phyloP scores from a whole-genome alignment of 2,888 invertebrate genomes.

The Conomelus anceps region DNA sequence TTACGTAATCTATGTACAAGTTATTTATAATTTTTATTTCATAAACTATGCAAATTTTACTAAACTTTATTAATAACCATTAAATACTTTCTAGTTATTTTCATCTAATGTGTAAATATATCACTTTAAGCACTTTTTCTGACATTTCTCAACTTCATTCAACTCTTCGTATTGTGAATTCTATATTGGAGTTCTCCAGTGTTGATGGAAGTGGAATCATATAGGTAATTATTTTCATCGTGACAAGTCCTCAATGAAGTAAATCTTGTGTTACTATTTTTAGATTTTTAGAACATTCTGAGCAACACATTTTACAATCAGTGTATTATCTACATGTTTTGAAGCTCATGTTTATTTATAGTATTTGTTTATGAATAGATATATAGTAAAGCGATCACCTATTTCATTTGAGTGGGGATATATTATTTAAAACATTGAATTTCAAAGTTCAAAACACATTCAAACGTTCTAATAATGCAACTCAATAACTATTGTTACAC shows the following conservation, averaged over 20 bases:
- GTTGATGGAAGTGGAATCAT: background rate
- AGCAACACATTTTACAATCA: background rate
- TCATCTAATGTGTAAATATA: conserved; percentile 26
- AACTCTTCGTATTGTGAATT: conserved; percentile 25
- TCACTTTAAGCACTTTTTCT: conserved; percentile 24
- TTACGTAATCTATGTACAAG: conserved; percentile 12
- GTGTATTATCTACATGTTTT: background rate
- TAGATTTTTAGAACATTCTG: background rate
- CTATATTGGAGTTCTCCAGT: conserved; percentile 17
- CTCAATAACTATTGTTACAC: background rate
- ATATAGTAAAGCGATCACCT: background rate
- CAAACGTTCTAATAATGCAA: background rate
- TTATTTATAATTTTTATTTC: conserved; percentile 16
- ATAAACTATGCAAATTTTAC: conserved; percentile 9
- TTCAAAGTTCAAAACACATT: background rate
- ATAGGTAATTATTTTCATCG: background rate
- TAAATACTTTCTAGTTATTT: conserved; percentile 13
- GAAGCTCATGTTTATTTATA: background rate
- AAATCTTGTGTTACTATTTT: background rate
- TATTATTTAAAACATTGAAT: no score
- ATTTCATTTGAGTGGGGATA: background rate
- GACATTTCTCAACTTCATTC: conserved; percentile 2
- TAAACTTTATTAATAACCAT: background rate
- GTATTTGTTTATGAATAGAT: background rate
- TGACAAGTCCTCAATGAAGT: background rate